Evolutionary conservation across 2,888 invertebrate species (phyloP), one percentile per base, ranked within the genome.

Genomic region (Tholera decimalis): DNA sequence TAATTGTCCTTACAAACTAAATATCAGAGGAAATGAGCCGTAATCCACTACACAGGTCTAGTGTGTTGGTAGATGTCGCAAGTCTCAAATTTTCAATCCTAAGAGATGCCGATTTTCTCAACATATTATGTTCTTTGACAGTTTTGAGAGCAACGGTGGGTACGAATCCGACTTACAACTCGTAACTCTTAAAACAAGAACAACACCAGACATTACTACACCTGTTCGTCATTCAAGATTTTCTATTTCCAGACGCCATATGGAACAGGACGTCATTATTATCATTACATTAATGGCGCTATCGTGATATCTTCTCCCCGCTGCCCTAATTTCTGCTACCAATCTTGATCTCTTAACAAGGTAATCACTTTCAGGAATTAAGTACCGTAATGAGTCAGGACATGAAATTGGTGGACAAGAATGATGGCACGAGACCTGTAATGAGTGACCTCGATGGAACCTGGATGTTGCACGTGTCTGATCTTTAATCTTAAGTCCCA

Each of bases 271-370:
- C 5, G 13, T 69, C 24, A 6, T 15, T 22, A 43, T 4, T 53
- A 4, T 20, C 30, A 50, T 56, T 44, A 35, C 7, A 37, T 13
- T 44, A 43, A 53, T 20, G 3, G 30, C 18, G 33, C 35, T 76
- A 62, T 62, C 58, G 26, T 15, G 39, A 58, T n/a, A n/a, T 61
- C 57, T 58, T 73, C 35, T 49, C 51, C 60, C 44, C 30, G 72
- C 18, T 63, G 33, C 50, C 49, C 49, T 57, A 58, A 68, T 69
- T 80, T 62, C 65, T 66, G 46, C 58, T n/a, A 62, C 30, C 51
- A 69, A 69, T 79, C 75, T 68, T 75, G 71, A 79, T 64, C 64
- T 49, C 61, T 51, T 77, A 80, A 82, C 70, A 58, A 63, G 70
- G 69, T 82, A 81, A 81, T 80, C 56, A 62, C 61, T 71, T 67